These are phyloP conservation scores for Sinotaia quadrata DNA, from an alignment of 2,888 invertebrate species.

Conservation along the genomic window DNA sequence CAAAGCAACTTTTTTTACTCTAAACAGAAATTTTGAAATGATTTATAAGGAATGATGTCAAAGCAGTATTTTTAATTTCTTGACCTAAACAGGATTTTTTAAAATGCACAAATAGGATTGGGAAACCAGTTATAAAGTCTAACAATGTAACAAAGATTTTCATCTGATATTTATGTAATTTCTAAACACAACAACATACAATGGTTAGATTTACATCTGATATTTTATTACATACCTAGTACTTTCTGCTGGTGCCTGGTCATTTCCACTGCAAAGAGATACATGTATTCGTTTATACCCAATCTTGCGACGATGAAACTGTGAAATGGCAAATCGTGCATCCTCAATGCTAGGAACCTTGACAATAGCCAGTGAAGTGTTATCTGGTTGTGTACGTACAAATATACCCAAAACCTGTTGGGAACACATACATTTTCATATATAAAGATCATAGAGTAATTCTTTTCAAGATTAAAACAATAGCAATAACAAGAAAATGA, in stretches of 20 bases:
- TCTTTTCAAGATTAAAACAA: too few relatives aligned
- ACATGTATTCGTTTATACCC: conserved; percentile 87
- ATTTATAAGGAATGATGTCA: too few relatives aligned
- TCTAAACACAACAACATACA: not conserved
- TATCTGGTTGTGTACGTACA: conserved; percentile 79
- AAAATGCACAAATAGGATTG: too few relatives aligned
- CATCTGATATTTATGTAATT: not conserved
- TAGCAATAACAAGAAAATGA: too few relatives aligned
- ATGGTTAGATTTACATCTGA: not conserved
- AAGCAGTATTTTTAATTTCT: too few relatives aligned
- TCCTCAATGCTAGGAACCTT: conserved; percentile 82
- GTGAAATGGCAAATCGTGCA: conserved; percentile 81
- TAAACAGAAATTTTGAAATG: too few relatives aligned
- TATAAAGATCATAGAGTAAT: too few relatives aligned
- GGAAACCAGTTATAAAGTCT: too few relatives aligned
- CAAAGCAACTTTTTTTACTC: too few relatives aligned
- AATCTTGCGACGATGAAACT: conserved; percentile 86
- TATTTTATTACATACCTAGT: conserved; percentile 46
- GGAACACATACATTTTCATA: too few relatives aligned
- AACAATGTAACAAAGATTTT: not conserved
- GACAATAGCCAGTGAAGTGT: conserved; percentile 81
- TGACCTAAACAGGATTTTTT: too few relatives aligned
- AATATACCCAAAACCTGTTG: conserved; percentile 76
- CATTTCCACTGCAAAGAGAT: conserved; percentile 58
- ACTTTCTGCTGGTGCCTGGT: conserved; percentile 51